Conservation (phyloP, 2,797 vertebrate genomes). For the Spheniscus humboldti region DNA sequence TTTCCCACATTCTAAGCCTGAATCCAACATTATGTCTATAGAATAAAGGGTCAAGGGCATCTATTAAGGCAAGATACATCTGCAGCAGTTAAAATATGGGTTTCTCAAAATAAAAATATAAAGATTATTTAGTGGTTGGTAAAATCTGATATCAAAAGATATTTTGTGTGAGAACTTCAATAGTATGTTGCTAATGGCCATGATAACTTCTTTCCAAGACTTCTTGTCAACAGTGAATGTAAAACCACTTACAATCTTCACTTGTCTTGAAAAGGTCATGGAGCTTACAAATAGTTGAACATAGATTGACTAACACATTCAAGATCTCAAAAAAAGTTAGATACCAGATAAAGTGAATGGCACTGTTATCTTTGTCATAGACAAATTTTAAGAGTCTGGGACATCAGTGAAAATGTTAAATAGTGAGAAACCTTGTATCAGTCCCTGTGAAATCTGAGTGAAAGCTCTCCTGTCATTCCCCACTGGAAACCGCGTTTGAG, state of each 20-base stretch:
- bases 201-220: neutral
- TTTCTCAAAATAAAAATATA: neutral
- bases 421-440: neutral
- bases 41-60: neutral
- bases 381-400: neutral
- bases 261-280: neutral
- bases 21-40: neutral
- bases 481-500: neutral
- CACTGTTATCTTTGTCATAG: neutral
- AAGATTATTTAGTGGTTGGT: neutral
- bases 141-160: neutral
- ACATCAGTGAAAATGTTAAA: neutral
- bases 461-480: neutral
- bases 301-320: neutral
- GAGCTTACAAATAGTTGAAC: neutral
- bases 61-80: neutral
- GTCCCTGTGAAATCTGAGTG: neutral
- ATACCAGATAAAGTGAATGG: neutral
- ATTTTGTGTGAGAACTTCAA: neutral
- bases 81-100: neutral
- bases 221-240: neutral
- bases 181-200: fast-evolving
- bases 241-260: neutral
- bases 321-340: neutral
- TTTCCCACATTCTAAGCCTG: neutral